Evolutionary conservation across 1,140 invertebrate genomes (phyloP).

Genomic region (Penaeus japonicus): DNA sequence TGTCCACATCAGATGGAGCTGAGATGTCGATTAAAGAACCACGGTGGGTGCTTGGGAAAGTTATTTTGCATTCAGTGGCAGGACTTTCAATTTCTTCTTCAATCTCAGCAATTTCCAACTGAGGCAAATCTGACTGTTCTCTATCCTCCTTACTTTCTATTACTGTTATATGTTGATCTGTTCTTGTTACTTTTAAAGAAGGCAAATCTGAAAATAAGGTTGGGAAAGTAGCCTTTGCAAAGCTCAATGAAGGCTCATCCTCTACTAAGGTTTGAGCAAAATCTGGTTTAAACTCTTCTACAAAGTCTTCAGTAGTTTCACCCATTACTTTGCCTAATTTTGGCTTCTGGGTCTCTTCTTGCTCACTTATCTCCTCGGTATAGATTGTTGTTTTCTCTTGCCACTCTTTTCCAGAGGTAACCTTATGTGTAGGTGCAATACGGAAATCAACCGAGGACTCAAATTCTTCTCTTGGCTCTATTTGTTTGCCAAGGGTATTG

Average conservation of each 20-base stretch:
- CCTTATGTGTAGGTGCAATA: constrained; percentile 23
- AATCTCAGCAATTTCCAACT: constrained; percentile 32
- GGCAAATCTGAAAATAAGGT: background rate
- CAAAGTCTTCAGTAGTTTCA: constrained; percentile 1
- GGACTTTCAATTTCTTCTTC: constrained; percentile 24
- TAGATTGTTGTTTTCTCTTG: constrained; percentile 23
- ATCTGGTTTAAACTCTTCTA: background rate
- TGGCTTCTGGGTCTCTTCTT: constrained; percentile 14
- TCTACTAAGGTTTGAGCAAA: constrained; percentile 15
- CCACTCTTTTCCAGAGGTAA: constrained; percentile 30
- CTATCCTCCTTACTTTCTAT: background rate
- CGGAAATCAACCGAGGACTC: constrained; percentile 33
- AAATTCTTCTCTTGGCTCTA: constrained; percentile 30
- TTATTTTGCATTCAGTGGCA: constrained; percentile 20
- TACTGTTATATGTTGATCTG: constrained; percentile 11
- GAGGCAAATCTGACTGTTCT: background rate
- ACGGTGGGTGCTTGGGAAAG: constrained; percentile 8
- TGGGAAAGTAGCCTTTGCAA: constrained; percentile 17
- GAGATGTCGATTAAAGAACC: background rate
- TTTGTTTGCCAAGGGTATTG: background rate
- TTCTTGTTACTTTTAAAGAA: background rate
- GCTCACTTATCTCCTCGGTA: constrained; percentile 29
- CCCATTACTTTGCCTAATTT: background rate
- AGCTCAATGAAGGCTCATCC: background rate
- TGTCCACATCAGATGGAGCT: constrained; percentile 14